Evolutionary conservation across 2,113 vertebrate species (phyloP).

Genomic region (human): GRCh38 chr9:91491001-91491500

Average conservation of each 20-base stretch:
- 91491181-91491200: accelerated
- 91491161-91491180: neutral
- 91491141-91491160: neutral
- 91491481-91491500: accelerated
- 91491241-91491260: neutral
- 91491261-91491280: neutral
- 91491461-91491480: accelerated
- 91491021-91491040: neutral
- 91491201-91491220: neutral
- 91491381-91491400: neutral
- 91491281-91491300: neutral
- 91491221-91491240: neutral
- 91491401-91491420: neutral
- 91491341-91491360: neutral
- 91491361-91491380: neutral
- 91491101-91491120: neutral
- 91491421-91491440: neutral
- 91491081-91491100: neutral
- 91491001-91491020: neutral
- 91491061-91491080: neutral
- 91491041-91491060: neutral
- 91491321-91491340: neutral
- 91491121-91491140: neutral
- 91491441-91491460: neutral
- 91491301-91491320: neutral